phyloP scores from a whole-genome alignment of 2,113 vertebrate genomes.

The Gymnorhina tibicen region DNA sequence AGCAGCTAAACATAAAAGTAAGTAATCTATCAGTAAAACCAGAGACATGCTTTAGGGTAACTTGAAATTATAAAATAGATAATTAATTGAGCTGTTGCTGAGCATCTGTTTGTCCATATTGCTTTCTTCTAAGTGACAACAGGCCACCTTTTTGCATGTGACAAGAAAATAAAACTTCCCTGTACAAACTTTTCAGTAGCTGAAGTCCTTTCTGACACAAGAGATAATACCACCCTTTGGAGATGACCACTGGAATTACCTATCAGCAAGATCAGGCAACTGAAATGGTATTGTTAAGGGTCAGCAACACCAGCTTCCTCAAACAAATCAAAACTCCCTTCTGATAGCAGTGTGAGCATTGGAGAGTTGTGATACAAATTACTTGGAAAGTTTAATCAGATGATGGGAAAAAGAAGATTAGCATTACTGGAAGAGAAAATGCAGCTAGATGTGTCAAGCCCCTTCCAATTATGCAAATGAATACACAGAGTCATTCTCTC shows the following conservation, averaged over 20 bases:
- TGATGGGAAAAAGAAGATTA: background rate
- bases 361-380: background rate
- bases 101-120: background rate
- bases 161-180: background rate
- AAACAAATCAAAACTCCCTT: background rate
- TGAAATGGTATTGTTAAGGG: background rate
- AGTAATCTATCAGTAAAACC: conserved; percentile 64
- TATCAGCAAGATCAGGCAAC: background rate
- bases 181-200: background rate
- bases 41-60: conserved; percentile 38
- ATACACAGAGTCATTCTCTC: background rate
- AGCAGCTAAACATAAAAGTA: conserved; percentile 68
- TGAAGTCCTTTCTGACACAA: background rate
- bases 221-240: background rate
- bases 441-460: background rate
- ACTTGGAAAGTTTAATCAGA: background rate
- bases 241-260: background rate
- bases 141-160: background rate
- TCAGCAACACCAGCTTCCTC: background rate
- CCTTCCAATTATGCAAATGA: conserved; percentile 40
- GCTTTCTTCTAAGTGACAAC: background rate
- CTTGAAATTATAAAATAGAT: conserved; percentile 41
- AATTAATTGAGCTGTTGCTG: conserved; percentile 14
- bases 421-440: background rate
- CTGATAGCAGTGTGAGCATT: background rate